Percentiles rank a stretch among this genome's conserved stretches.
These are phyloP conservation scores for Megaustenia siamemsis DNA, from an alignment of 2,888 invertebrate genomes.

Conservation along the genomic window DNA sequence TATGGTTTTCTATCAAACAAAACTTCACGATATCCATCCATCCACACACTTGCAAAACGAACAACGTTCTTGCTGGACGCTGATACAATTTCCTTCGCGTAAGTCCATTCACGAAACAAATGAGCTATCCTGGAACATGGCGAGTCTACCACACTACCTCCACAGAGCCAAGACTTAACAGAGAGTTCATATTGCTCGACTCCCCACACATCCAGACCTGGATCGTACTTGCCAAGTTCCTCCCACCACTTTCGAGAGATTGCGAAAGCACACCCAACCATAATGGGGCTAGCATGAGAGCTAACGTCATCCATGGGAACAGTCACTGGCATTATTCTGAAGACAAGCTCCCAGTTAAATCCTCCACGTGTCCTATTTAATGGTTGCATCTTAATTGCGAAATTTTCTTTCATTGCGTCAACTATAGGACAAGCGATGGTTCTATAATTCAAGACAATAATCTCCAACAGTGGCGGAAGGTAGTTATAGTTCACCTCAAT, in stretches of 20 bases:
- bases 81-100: not conserved
- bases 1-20: conserved; percentile 11
- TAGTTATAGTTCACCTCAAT: conserved; percentile 52
- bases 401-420: conserved; percentile 13
- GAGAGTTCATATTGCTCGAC: conserved; percentile 96
- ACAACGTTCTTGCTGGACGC: not conserved
- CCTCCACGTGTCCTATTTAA: not conserved
- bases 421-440: conserved; percentile 49
- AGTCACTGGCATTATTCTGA: not conserved
- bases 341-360: not conserved
- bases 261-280: conserved; percentile 94
- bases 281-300: conserved; percentile 50
- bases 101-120: conserved; percentile 13
- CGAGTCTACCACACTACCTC: conserved; percentile 60
- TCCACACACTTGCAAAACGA: conserved; percentile 34
- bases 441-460: conserved; percentile 29
- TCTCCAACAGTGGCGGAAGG: conserved; percentile 49
- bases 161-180: conserved; percentile 85
- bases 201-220: conserved; percentile 99
- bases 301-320: conserved; percentile 20
- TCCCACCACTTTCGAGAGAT: conserved; percentile 96
- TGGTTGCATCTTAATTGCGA: not conserved
- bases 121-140: conserved; percentile 65
- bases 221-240: conserved; percentile 95
- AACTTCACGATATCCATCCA: conserved; percentile 40